Evolutionary conservation across 2,797 vertebrate species (phyloP).

Genomic region (Cirrhinus molitorella): DNA sequence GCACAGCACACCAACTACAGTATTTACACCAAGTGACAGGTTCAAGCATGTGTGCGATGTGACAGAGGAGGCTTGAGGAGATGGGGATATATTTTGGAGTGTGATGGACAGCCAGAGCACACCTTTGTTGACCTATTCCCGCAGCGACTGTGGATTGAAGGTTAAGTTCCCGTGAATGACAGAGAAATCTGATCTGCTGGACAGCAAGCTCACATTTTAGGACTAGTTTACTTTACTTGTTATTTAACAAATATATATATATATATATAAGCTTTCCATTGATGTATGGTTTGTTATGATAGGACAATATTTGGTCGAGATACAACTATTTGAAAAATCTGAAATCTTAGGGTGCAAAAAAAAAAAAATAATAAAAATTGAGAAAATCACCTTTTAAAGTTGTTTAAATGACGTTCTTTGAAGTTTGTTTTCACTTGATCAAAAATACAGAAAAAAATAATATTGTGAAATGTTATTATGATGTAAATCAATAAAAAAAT

Average conservation of each 20-base stretch:
- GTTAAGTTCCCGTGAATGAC: slow-evolving; percentile 4
- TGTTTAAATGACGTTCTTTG: too few species aligned
- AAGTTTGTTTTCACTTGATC: too few species aligned
- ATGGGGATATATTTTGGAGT: slow-evolving; percentile 23
- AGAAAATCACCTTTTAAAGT: too few species aligned
- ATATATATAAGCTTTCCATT: too few species aligned
- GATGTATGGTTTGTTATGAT: too few species aligned
- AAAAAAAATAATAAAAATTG: too few species aligned
- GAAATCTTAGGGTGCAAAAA: too few species aligned
- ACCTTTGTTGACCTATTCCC: slow-evolving; percentile 27
- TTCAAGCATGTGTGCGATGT: slow-evolving; percentile 21
- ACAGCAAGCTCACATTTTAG: slow-evolving; percentile 72
- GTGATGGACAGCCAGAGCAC: slow-evolving; percentile 12
- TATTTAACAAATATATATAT: slow-evolving; percentile 69
- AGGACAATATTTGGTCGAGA: too few species aligned
- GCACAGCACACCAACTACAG: slow-evolving; percentile 29
- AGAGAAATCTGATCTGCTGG: slow-evolving; percentile 66
- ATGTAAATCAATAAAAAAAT: too few species aligned
- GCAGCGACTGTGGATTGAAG: slow-evolving; percentile 22
- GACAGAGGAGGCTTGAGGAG: slow-evolving; percentile 21
- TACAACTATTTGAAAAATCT: too few species aligned
- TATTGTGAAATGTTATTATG: too few species aligned
- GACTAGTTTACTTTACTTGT: slow-evolving; percentile 73
- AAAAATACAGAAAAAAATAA: too few species aligned
- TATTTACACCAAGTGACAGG: slow-evolving; percentile 69